Evolutionary conservation across 2,797 vertebrate genomes (phyloP).

Genomic region (Acanthiza pusilla): DNA sequence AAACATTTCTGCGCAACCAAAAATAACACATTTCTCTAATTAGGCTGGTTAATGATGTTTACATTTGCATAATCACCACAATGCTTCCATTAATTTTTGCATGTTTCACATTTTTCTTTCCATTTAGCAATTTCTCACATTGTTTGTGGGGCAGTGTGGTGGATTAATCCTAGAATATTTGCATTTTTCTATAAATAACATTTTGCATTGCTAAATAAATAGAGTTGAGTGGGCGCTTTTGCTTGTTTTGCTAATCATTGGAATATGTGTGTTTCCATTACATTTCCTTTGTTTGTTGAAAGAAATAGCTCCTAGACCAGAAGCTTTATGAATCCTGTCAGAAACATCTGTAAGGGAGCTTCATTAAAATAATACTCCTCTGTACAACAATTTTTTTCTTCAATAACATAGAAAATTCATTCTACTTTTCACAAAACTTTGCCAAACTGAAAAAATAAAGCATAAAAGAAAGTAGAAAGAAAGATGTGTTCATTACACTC

Average conservation of each 20-base stretch:
- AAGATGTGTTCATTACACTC: background rate
- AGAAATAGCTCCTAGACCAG: background rate
- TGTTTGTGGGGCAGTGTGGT: slow-evolving; percentile 23
- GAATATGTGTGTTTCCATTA: background rate
- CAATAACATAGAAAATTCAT: background rate
- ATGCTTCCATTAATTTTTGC: slow-evolving; percentile 48
- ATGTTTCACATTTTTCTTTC: slow-evolving; percentile 47
- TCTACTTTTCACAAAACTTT: background rate
- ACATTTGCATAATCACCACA: slow-evolving; percentile 59
- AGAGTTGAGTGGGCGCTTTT: background rate
- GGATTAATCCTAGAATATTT: slow-evolving; percentile 65
- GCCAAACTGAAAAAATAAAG: background rate
- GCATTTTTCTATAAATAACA: slow-evolving; percentile 59
- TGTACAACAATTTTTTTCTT: background rate
- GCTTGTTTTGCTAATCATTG: slow-evolving; percentile 33
- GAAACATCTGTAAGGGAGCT: background rate
- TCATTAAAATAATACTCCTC: background rate
- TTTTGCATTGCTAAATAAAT: slow-evolving; percentile 27
- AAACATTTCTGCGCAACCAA: background rate
- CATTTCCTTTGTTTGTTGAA: background rate
- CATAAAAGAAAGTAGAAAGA: background rate
- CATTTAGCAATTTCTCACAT: slow-evolving; percentile 63
- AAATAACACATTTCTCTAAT: slow-evolving; percentile 37
- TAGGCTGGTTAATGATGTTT: slow-evolving; percentile 48
- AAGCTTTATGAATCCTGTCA: background rate